Evolutionary conservation across 2,888 invertebrate species (phyloP), one percentile per base, ranked within the genome.

Genomic region (Calameuta idolon): DNA sequence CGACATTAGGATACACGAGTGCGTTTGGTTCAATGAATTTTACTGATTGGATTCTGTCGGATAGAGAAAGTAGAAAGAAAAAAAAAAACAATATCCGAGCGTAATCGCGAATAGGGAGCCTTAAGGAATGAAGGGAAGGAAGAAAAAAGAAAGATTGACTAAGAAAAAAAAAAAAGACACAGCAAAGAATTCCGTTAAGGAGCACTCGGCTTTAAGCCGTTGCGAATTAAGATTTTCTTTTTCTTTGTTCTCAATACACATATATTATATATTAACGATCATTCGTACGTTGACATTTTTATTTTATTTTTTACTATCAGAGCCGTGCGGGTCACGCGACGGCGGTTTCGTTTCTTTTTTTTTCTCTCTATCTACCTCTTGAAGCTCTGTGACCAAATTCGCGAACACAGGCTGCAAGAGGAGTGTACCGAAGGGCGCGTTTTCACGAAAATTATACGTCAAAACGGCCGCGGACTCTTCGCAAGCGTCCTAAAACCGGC

Each of bases 151-250:
- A 2, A 55, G 23, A 79, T n/a, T 55, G 55, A 33, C 33, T 31
- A 33, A 33, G 3, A 37, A 68, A 68, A 76, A 76, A 34, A 68
- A 69, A 78, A 78, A 68, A 81, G 34, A 37, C 23, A 55, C 40
- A 23, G 15, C 23, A 55, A 55, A 23, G 40, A 55, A 55, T 55
- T 55, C 15, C 40, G 40, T 55, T 55, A 55, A 55, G 23, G 40
- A 55, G 40, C 40, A 55, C 23, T 23, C 5, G 40, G 23, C 40
- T 23, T 23, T 9, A 9, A 55, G 40, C 40, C 40, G 40, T 55
- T 55, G 40, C 40, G 40, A 55, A 55, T 55, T 55, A 55, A 55
- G 40, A 55, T 23, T 55, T 55, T 55, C 40, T 55, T 40, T 55
- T 55, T 55, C 15, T 40, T 15, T 40, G 4, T 40, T 55, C 5